Evolutionary conservation across 1,140 invertebrate genomes (phyloP).

Genomic region (Papilio polytes): DNA sequence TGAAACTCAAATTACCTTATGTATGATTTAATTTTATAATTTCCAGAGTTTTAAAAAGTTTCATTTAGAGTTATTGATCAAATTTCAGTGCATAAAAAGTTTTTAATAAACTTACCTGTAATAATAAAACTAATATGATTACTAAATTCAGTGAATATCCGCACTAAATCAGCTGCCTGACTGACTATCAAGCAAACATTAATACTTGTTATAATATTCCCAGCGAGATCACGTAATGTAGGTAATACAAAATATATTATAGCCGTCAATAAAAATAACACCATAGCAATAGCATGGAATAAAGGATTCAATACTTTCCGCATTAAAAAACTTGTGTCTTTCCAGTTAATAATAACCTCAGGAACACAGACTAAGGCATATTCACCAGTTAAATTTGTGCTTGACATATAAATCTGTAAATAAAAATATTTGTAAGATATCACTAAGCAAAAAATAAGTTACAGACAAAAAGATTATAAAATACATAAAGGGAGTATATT

Average conservation of each 20-base stretch:
- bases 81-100: no score
- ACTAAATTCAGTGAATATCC: slow-evolving; percentile 91
- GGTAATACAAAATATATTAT: slow-evolving; percentile 93
- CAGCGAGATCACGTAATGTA: slow-evolving; percentile 91
- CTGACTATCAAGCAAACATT: slow-evolving; percentile 89
- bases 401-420: slow-evolving; percentile 74
- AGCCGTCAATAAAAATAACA: slow-evolving; percentile 89
- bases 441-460: no score
- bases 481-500: no score
- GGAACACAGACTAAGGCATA: slow-evolving; percentile 91
- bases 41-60: no score
- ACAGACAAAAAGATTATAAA: no score
- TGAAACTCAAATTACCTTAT: no score
- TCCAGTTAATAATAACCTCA: slow-evolving; percentile 87
- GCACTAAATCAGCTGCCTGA: slow-evolving; percentile 90
- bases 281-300: slow-evolving; percentile 89
- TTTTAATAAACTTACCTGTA: slow-evolving; percentile 84
- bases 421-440: slow-evolving; percentile 22
- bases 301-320: slow-evolving; percentile 89
- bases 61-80: no score
- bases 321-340: slow-evolving; percentile 88
- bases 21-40: no score
- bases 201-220: slow-evolving; percentile 93
- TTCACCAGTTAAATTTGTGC: slow-evolving; percentile 79
- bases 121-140: slow-evolving; percentile 91